These are phyloP conservation scores for Sinocyclocheilus anshuiensis DNA, from an alignment of 2,113 vertebrate genomes.

Conservation along the genomic window DNA sequence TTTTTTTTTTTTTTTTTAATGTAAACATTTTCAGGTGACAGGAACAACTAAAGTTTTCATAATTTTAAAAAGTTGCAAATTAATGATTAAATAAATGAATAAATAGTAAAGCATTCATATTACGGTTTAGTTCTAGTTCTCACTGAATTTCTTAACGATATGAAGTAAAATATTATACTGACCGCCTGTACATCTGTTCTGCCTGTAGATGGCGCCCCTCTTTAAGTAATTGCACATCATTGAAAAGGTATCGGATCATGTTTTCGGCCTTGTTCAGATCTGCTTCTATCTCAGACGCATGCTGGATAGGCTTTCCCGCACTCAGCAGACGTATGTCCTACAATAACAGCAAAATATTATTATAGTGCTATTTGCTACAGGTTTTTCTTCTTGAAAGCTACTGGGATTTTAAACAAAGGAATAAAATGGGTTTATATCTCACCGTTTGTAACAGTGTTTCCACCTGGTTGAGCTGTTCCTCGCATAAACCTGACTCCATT, in stretches of 20 bases:
- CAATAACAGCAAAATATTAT: background rate
- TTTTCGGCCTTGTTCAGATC: slow-evolving; percentile 89
- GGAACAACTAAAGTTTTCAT: background rate
- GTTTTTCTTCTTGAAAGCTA: background rate
- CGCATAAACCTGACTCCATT: slow-evolving; percentile 92
- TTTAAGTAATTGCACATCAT: slow-evolving; percentile 91
- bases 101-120: background rate
- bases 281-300: slow-evolving; percentile 79
- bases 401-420: too few relatives aligned
- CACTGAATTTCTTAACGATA: too few relatives aligned
- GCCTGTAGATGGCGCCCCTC: slow-evolving; percentile 94
- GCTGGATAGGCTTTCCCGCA: slow-evolving; percentile 78
- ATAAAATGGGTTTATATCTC: slow-evolving; percentile 47
- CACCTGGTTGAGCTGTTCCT: slow-evolving; percentile 95
- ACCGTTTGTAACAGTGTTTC: slow-evolving; percentile 89
- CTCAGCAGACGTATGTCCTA: slow-evolving; percentile 86
- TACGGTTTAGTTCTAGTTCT: too few relatives aligned
- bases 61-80: background rate
- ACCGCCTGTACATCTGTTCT: slow-evolving; percentile 98
- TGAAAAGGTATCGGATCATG: slow-evolving; percentile 91
- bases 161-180: background rate
- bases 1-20: too few relatives aligned
- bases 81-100: background rate
- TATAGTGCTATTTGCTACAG: background rate
- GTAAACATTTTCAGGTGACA: background rate